phyloP scores from a whole-genome alignment of 2,113 vertebrate genomes.

The Hystrix cristata region DNA sequence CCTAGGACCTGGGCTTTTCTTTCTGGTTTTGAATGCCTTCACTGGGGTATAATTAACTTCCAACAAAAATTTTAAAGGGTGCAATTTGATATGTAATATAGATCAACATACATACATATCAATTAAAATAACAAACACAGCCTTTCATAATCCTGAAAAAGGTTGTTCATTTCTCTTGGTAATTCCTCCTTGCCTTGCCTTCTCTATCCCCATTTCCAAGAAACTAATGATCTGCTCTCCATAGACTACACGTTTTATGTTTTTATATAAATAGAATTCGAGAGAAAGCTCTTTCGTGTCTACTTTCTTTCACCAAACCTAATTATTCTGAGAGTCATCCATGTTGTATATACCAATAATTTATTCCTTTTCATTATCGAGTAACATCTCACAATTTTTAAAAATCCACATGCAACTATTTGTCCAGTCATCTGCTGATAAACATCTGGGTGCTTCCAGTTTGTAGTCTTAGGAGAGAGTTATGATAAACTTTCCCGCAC shows the following conservation, averaged over 20 bases:
- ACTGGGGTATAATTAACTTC: background rate
- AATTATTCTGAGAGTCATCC: background rate
- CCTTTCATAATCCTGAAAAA: background rate
- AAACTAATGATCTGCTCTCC: background rate
- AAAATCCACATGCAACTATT: background rate
- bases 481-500: background rate
- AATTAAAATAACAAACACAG: background rate
- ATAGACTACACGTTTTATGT: background rate
- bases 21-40: background rate
- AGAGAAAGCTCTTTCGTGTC: background rate
- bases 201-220: background rate
- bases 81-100: background rate
- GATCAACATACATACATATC: background rate
- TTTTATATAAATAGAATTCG: slow-evolving; percentile 14
- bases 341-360: background rate
- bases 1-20: too few species aligned
- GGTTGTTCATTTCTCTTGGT: background rate
- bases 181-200: background rate
- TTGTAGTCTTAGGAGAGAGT: background rate
- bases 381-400: background rate
- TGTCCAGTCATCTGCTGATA: background rate
- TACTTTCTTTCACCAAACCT: background rate
- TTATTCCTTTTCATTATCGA: background rate
- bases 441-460: background rate
- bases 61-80: background rate